Percentiles rank a stretch among this genome's conserved stretches.
Conservation (phyloP, 2,797 vertebrate species). For the Manis javanica region DNA sequence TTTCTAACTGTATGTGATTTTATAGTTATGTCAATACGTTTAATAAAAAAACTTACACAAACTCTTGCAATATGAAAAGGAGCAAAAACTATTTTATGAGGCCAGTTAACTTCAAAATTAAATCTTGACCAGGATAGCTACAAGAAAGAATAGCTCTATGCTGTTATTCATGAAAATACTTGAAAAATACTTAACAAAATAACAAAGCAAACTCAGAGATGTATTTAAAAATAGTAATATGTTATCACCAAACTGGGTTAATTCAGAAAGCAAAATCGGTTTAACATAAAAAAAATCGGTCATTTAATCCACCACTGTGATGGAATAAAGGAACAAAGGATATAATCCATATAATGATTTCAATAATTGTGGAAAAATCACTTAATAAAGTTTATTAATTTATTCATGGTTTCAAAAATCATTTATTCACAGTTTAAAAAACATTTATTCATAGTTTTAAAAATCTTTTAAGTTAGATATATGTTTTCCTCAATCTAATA, state of each 20-base stretch:
- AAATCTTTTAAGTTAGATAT: neutral
- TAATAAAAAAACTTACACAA: neutral
- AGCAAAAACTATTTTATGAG: neutral
- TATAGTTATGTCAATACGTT: neutral
- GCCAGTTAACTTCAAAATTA: neutral
- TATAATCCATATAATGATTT: neutral
- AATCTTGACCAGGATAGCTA: neutral
- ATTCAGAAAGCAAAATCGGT: neutral
- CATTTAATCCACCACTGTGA: neutral
- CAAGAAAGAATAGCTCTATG: neutral
- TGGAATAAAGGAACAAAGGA: neutral
- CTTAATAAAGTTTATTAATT: neutral
- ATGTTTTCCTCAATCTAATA: neutral
- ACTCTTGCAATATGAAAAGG: neutral
- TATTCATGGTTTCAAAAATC: neutral
- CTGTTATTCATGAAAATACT: neutral
- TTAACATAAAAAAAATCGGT: neutral
- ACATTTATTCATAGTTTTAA: neutral
- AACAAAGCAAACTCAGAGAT: neutral
- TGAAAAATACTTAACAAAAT: neutral
- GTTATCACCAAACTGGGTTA: neutral
- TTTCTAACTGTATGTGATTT: neutral
- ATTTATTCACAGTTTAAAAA: neutral
- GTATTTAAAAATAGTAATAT: neutral
- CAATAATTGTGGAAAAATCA: neutral